Evolutionary conservation across 92 coral and sea anemone genomes (phyloP).

Genomic region (Plumapathes pennacea): DNA sequence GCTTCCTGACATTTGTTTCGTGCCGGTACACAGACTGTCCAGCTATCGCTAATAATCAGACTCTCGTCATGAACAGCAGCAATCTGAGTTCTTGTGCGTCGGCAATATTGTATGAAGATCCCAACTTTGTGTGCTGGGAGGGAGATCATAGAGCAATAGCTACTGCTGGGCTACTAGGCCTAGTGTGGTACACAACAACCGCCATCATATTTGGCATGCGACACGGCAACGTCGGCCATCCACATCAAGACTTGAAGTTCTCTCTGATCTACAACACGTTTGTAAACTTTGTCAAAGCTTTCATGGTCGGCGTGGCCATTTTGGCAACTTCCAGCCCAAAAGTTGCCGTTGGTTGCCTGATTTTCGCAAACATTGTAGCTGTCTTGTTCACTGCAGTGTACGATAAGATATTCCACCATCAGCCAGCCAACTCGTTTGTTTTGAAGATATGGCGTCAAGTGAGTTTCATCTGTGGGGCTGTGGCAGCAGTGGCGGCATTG

Average conservation of each 20-base stretch:
- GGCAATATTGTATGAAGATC: conserved; percentile 68
- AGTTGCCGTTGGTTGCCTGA: conserved; percentile 45
- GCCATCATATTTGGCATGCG: conserved; percentile 90
- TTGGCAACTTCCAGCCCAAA: conserved; percentile 58
- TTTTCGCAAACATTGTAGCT: conserved; percentile 62
- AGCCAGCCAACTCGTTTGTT: conserved; percentile 76
- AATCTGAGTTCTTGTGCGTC: conserved; percentile 14
- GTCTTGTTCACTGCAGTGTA: conserved; percentile 70
- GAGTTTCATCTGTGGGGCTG: conserved; percentile 59
- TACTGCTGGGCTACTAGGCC: conserved; percentile 77
- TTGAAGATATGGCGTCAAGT: conserved; percentile 79
- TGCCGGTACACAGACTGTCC: conserved; percentile 52
- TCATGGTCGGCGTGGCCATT: conserved; percentile 91
- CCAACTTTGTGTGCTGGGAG: conserved; percentile 74
- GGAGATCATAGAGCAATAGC: conserved; percentile 83
- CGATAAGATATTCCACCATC: conserved; percentile 51
- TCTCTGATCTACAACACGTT: conserved; percentile 89
- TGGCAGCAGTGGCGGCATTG: conserved; percentile 71
- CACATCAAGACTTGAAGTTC: conserved; percentile 81
- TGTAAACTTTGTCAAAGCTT: conserved; percentile 72
- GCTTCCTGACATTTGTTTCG: conserved; percentile 82
- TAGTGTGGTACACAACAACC: conserved; percentile 93
- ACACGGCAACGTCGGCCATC: conserved; percentile 94
- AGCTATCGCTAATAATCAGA: not conserved
- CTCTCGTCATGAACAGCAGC: conserved; percentile 10